Evolutionary conservation across 2,888 invertebrate species (phyloP), one percentile per base, ranked within the genome.

Genomic region (Andrena trimmerana): DNA sequence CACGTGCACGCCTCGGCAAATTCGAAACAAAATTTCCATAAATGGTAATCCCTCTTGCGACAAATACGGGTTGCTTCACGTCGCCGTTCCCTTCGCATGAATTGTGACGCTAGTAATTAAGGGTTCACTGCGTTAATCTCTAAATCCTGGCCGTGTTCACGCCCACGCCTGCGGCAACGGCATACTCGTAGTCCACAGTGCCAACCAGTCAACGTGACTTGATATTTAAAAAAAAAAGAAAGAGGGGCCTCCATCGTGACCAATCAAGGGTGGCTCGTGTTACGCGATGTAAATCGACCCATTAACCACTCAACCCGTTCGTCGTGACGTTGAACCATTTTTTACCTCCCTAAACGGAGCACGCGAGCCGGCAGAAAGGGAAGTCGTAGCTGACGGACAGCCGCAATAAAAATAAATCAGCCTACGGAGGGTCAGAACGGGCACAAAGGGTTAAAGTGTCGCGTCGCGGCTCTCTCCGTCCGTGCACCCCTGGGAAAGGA

Each of bases 341-440:
- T 74, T 71, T 71, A 63, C 70, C 27, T 62, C 2, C 68, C 50
- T 63, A 75, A 71, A 75, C 81, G 63, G 29, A 54, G 50, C 73
- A 65, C 68, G 65, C 54, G 48, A 72, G 52, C 70, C 16, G 29
- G 54, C 62, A 65, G 74, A 67, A 54, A 73, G 72, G 69, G 66
- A 74, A 74, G 82, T 74, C 59, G 73, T 71, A 66, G 78, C 57
- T 82, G 78, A 83, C 67, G 78, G 72, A 69, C 81, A 59, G 66
- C 74, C 8, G 73, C 70, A 82, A 78, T 83, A 78, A 83, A 82
- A 82, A 82, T 82, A 82, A 78, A 83, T 77, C 82, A 77, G 33
- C 52, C 59, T 0, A 16, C 52, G 76, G 20, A 52, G 57, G 71
- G 69, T 48, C 16, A 31, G 59, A 57, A 57, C 54, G 42, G 62